Base-by-base conservation (phyloP, 2,888 invertebrate genomes). In the Diarsia mendica region DNA sequence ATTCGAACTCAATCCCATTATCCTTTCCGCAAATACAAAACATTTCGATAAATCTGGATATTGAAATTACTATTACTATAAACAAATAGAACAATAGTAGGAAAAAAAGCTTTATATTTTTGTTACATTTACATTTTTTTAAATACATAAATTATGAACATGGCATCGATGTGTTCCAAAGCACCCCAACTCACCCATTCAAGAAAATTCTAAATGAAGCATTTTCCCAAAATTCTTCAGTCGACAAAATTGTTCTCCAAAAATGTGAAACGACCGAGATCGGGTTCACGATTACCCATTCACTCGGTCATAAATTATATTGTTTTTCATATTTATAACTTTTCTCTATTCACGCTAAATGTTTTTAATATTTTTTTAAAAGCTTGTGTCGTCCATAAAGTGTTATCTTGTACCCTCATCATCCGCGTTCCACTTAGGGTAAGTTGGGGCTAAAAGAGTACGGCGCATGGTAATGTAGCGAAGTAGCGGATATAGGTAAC, bases 311-410 rank as follows among this genome's bases (percentile, higher is more conserved):
- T 84, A 84, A 86, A 87, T 84, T 84, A 84, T 80, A 87, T 84
- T 87, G 76, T 86, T 86, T 82, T 82, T 84, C 72, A 77, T 87
- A 86, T 87, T 82, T 84, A 84, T 83, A 79, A 77, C 75, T 76
- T 81, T 69, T 80, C 78, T 84, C 77, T 85, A 84, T 80, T 86
- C 83, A 80, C 73, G 77, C 75, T 84, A 84, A 87, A 87, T 84
- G 72, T 77, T 85, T 73, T 79, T 88, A 75, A 84, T 86, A 84
- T 86, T 84, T 86, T 85, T 84, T 86, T 87, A 82, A 87, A 89
- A 86, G 82, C 84, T 77, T 68, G 77, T 82, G 80, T 82, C 77
- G 67, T 72, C 81, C 75, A 80, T 80, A 88, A 80, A 82, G 68
- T 72, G 78, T 75, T 86, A 86, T 86, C 86, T 82, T 67, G 70